Evolutionary conservation across 2,113 vertebrate genomes (phyloP).

Genomic region (Glareola pratincola): DNA sequence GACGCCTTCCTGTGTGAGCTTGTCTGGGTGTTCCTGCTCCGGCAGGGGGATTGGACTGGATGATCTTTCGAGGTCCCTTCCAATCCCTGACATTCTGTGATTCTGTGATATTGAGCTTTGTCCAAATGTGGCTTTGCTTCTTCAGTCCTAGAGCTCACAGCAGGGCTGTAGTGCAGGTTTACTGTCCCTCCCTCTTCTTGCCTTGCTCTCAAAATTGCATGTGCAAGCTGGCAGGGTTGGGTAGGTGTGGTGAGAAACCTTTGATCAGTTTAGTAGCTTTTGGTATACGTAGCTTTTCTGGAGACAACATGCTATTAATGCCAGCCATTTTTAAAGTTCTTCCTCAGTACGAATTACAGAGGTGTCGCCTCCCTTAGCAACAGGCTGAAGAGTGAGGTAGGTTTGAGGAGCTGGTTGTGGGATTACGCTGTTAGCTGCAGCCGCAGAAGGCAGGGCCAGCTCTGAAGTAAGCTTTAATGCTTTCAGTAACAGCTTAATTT

Average conservation of each 20-base stretch:
- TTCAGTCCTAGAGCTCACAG: background rate
- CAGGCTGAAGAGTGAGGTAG: background rate
- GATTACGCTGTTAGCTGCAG: background rate
- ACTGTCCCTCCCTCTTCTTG: background rate
- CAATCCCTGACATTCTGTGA: no score
- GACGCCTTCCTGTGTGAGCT: no score
- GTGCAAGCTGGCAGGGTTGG: background rate
- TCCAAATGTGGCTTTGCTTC: background rate
- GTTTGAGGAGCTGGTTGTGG: background rate
- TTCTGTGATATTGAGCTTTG: background rate
- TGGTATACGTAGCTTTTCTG: background rate
- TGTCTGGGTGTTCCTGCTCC: no score
- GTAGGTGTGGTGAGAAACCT: conserved; percentile 15
- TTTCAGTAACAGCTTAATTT: background rate
- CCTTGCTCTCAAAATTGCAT: background rate
- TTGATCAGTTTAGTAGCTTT: background rate
- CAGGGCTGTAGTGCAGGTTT: background rate
- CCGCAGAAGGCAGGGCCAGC: background rate
- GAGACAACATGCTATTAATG: background rate
- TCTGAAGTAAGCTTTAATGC: background rate
- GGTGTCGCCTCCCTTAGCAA: conserved; percentile 16
- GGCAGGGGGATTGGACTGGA: no score
- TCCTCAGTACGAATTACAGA: background rate
- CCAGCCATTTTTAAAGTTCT: conserved; percentile 12
- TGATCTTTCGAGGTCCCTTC: no score